Percentiles rank a stretch among this genome's conserved stretches.
Conservation (phyloP, 2,113 vertebrate genomes). For the Microcebus griseorufus region DNA sequence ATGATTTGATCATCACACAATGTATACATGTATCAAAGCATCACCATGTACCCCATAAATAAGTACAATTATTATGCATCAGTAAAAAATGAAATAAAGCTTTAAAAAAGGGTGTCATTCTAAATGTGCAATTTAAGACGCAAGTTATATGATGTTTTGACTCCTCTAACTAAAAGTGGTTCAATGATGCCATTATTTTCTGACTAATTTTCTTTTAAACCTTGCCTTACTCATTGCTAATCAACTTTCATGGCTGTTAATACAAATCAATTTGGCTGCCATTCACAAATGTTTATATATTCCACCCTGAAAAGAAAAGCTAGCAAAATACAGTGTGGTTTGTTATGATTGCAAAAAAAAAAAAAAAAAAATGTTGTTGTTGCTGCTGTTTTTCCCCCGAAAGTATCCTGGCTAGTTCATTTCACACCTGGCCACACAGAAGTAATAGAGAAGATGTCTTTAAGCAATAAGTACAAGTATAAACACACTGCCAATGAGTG, state of each 20-base stretch:
- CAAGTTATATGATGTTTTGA: constrained; percentile 12
- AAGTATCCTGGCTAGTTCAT: constrained; percentile 74
- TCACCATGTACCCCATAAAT: background rate
- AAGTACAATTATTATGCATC: background rate
- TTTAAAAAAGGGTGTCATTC: background rate
- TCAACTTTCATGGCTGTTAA: background rate
- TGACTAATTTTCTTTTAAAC: background rate
- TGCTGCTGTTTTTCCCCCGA: background rate
- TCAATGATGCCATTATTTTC: background rate
- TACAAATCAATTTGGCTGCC: background rate
- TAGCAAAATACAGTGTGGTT: background rate
- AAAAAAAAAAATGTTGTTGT: constrained; percentile 18
- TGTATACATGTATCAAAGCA: background rate
- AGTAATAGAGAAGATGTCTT: constrained; percentile 75
- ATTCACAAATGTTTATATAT: background rate
- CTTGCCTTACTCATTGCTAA: background rate
- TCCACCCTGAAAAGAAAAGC: background rate
- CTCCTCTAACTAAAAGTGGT: constrained; percentile 30
- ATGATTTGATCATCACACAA: background rate
- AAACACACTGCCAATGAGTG: constrained; percentile 29
- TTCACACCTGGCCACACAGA: constrained; percentile 80
- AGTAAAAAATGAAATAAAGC: background rate
- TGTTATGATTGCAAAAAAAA: background rate
- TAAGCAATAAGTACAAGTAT: constrained; percentile 70
- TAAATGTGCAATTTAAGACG: constrained; percentile 31